These are phyloP conservation scores for Nothocercus nigrocapillus DNA, from an alignment of 2,113 vertebrate species.

Conservation along the genomic window DNA sequence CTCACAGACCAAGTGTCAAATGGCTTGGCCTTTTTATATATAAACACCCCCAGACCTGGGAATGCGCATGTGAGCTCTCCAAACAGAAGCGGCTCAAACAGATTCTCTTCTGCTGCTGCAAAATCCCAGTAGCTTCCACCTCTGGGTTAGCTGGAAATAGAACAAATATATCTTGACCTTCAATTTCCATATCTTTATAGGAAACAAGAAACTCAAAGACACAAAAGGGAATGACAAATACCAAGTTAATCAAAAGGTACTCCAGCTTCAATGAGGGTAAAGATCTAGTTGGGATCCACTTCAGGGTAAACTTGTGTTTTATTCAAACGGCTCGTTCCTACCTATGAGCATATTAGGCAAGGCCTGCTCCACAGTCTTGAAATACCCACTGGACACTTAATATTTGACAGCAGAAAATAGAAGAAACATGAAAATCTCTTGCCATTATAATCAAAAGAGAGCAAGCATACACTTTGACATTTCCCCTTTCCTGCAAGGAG, in stretches of 20 bases:
- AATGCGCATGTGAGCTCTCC: background rate
- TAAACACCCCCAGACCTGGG: background rate
- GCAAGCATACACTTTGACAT: constrained; percentile 27
- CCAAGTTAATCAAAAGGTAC: constrained; percentile 5
- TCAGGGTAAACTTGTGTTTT: constrained; percentile 8
- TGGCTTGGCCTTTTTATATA: background rate
- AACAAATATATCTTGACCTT: background rate
- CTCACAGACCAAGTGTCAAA: background rate
- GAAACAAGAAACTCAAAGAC: background rate
- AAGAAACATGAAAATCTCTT: constrained; percentile 37
- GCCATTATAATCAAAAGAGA: constrained; percentile 47
- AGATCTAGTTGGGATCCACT: constrained; percentile 24
- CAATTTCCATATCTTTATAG: background rate
- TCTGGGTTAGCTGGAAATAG: background rate
- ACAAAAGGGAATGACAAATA: constrained; percentile 16
- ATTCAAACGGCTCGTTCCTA: constrained; percentile 29
- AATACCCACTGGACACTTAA: constrained; percentile 1
- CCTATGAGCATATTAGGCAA: background rate
- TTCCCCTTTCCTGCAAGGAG: constrained; percentile 34
- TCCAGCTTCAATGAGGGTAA: background rate
- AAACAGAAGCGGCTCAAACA: background rate
- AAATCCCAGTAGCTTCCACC: background rate
- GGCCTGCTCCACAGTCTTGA: background rate
- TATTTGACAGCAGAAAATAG: constrained; percentile 33
- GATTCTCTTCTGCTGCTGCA: background rate